Evolutionary conservation across 2,888 invertebrate species (phyloP).

Genomic region (Machimus rusticus): DNA sequence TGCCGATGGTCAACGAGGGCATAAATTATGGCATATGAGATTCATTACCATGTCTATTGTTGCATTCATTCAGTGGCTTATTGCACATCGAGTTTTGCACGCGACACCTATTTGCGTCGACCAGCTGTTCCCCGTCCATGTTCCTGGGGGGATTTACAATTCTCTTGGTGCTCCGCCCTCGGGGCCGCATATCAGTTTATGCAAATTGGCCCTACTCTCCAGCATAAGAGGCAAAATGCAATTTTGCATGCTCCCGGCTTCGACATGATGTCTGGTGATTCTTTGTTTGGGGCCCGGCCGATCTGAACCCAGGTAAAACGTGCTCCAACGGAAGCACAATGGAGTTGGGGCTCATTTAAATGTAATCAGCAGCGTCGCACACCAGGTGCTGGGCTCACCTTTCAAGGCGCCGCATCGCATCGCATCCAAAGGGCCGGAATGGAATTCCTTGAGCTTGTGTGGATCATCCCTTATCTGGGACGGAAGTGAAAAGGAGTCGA

Average conservation of each 20-base stretch:
- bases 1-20: background rate
- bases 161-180: background rate
- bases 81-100: conserved; percentile 9
- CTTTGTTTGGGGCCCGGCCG: background rate
- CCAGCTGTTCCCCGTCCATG: background rate
- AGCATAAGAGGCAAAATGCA: background rate
- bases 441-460: background rate
- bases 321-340: background rate
- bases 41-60: conserved; percentile 9
- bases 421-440: background rate
- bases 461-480: background rate
- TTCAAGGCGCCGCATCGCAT: background rate
- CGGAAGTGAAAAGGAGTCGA: background rate
- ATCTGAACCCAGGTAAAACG: background rate
- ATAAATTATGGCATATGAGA: conserved; percentile 32
- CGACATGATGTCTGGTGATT: background rate
- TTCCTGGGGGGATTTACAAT: background rate
- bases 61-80: conserved; percentile 20
- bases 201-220: background rate
- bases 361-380: background rate
- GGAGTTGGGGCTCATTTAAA: conserved; percentile 2
- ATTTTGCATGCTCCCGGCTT: background rate
- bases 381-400: background rate
- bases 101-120: conserved; percentile 18
- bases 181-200: conserved; percentile 22